Evolutionary conservation across 2,113 vertebrate species (phyloP), one percentile per base, ranked within the genome.

Genomic region (Megalops atlanticus): DNA sequence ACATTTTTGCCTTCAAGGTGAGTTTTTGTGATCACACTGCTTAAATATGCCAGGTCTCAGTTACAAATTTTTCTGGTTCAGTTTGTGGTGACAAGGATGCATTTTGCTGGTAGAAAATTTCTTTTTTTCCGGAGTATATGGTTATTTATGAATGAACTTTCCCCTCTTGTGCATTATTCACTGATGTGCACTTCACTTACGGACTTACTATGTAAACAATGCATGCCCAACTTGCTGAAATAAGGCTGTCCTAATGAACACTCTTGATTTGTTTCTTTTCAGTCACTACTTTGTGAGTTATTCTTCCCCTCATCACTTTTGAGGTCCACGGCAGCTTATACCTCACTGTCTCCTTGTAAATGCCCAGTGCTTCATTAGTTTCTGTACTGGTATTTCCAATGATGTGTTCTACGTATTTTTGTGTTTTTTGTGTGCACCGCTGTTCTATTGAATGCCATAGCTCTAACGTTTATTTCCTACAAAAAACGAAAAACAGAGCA

Each of bases 401-500:
- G n/a, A 38, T 15, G 74, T 49, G 40, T 79, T 35, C 41, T 52
- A 35, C 24, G 41, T 47, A 27, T 81, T 33, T 39, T 52, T 47
- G 39, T 69, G 54, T 36, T 31, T 31, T 38, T 31, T 52, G 38
- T 36, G 36, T n/a, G 45, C 27, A 31, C n/a, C 12, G 68, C 15
- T 0, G 24, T 49, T 70, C 40, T 54, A 38, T 40, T 33, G 27
- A 72, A 36, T 33, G 33, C 36, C 14, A 12, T 52, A 27, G 43
- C 68, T 77, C 36, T 31, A 45, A 76, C 35, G 45, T 80, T 14
- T 54, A 11, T 49, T 40, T 74, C 72, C n/a, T 41, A 41, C 36
- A 18, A n/a, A 33, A 76, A 81, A 64, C 52, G 27, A 74, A 54
- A 47, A 43, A 64, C 27, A 76, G 24, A 76, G 47, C 24, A 39